Evolutionary conservation across 2,888 invertebrate genomes (phyloP), one percentile per base, ranked within the genome.

Genomic region (Drosophila dives): DNA sequence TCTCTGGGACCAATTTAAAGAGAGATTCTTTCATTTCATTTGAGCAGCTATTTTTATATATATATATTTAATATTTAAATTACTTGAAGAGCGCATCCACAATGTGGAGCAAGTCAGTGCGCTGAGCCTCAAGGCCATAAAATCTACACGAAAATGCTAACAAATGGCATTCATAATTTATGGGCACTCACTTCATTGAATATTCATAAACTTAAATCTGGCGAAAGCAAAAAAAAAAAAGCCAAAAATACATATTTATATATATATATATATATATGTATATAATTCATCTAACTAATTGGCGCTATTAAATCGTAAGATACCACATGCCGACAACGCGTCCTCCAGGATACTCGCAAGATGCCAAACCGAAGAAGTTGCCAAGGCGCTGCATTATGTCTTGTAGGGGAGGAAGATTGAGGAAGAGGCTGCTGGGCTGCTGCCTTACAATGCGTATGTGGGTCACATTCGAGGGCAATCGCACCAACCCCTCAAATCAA

Each of bases 271-370:
- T 23, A 23, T 23, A 29, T 29, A 29, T 29, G 29, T 29, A 29
- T 83, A 78, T 86, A 86, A 86, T 89, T 89, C 85, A 89, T 89
- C 86, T 79, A 85, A 79, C 85, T 85, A 85, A 85, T 85, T 85
- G 85, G 84, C 62, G 77, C 75, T 88, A 88, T 85, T 79, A 85
- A 85, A 81, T 78, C 71, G 69, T 64, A 53, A 72, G 70, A 86
- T 71, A 70, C 86, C 77, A 77, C 83, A 85, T 77, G 77, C 62
- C 65, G 80, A 64, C 45, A 45, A 15, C 61, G 23, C 42, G 15
- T 45, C 53, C 26, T 55, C 56, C 42, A 45, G 70, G 63, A 59
- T 36, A 50, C 54, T 17, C 29, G 20, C 29, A 26, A 45, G 32
- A 42, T 53, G 65, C 49, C 53, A 70, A 38, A 49, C 29, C 29